Conservation (phyloP, 2,113 vertebrate species). For the Silurus meridionalis region DNA sequence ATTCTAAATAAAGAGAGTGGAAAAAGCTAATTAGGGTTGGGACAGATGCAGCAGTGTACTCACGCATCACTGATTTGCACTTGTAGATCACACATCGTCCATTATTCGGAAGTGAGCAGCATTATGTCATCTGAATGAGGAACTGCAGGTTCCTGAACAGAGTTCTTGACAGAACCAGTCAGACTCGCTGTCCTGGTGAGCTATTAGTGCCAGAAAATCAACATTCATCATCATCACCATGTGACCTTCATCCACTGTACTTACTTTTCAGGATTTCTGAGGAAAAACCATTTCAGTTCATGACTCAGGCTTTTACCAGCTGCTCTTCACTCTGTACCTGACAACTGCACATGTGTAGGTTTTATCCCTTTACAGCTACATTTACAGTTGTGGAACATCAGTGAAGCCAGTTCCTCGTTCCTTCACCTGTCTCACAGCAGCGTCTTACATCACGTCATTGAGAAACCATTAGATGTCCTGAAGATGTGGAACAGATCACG, state of each 20-base stretch:
- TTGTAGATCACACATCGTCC: not conserved
- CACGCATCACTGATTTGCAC: not conserved
- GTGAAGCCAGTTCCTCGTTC: not conserved
- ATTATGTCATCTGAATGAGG: constrained; percentile 31
- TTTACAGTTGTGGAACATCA: not conserved
- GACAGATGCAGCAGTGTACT: not conserved
- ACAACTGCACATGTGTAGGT: not conserved
- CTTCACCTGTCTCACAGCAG: not conserved
- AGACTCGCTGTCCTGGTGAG: not conserved
- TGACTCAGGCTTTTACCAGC: not conserved
- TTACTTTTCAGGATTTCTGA: too few relatives aligned
- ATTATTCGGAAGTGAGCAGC: not conserved
- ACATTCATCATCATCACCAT: not conserved
- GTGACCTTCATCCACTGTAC: not conserved
- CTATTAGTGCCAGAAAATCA: not conserved
- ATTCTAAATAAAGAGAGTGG: not conserved
- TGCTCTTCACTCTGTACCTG: too few relatives aligned
- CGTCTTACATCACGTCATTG: not conserved
- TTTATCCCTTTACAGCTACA: not conserved
- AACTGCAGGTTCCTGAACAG: constrained; percentile 20
- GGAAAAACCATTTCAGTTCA: too few relatives aligned
- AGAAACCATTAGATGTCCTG: not conserved
- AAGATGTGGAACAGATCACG: not conserved
- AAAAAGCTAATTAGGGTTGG: not conserved
- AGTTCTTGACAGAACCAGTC: constrained; percentile 13